These are phyloP conservation scores for Smutsia temminckii DNA, from an alignment of 2,797 vertebrate genomes.

Conservation along the genomic window DNA sequence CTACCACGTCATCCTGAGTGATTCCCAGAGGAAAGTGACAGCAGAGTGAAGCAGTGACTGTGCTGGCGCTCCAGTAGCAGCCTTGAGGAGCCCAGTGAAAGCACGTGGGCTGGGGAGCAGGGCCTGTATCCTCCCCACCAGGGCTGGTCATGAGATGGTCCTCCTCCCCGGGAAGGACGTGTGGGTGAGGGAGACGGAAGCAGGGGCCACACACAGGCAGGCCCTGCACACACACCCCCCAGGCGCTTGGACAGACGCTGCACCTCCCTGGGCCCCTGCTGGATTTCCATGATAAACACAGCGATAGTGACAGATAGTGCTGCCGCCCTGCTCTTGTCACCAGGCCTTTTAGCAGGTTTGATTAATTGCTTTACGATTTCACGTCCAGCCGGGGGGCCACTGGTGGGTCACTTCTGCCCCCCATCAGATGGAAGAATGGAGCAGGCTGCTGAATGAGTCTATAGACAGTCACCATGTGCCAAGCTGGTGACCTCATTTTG, in stretches of 20 bases:
- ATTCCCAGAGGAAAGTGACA: rapidly evolving
- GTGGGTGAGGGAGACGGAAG: slow-evolving; percentile 52
- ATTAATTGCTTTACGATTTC: slow-evolving; percentile 99
- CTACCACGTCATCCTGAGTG: not conserved
- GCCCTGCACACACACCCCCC: slow-evolving; percentile 78
- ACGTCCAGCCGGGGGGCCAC: slow-evolving; percentile 87
- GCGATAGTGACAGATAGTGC: slow-evolving; percentile 88
- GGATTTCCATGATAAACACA: slow-evolving; percentile 97
- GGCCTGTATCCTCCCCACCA: too few species aligned
- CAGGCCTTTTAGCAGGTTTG: slow-evolving; percentile 90
- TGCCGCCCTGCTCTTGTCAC: slow-evolving; percentile 93
- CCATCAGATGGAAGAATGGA: slow-evolving; percentile 86
- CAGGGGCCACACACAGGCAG: slow-evolving; percentile 87
- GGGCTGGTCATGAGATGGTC: slow-evolving; percentile 41
- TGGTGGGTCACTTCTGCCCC: slow-evolving; percentile 82
- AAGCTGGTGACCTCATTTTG: slow-evolving; percentile 88
- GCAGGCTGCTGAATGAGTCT: slow-evolving; percentile 80
- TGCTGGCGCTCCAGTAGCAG: rapidly evolving
- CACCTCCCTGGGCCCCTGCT: slow-evolving; percentile 76
- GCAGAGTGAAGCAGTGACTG: not conserved
- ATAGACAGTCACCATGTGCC: slow-evolving; percentile 89
- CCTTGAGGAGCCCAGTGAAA: not conserved
- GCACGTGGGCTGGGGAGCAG: too few species aligned
- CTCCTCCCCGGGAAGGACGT: slow-evolving; percentile 55
- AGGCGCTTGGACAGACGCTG: slow-evolving; percentile 77